A percentile compares a stretch with the other conserved stretches of the same genome.
These are phyloP conservation scores for Palythoa caribaeorum DNA, from an alignment of 92 coral and sea anemone genomes.

Conservation along the genomic window DNA sequence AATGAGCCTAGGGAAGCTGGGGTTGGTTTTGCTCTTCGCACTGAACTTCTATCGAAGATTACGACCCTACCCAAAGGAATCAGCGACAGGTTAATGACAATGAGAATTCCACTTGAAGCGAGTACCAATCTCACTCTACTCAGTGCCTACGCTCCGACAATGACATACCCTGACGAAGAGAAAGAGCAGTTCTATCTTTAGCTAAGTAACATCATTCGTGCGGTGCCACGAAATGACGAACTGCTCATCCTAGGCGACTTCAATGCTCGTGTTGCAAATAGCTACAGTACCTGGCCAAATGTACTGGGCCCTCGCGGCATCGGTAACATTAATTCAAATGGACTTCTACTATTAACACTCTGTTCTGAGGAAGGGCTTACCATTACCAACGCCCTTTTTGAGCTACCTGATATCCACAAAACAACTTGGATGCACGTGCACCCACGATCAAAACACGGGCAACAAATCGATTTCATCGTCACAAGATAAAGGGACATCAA, in stretches of 20 bases:
- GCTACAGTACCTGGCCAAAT: constrained; percentile 11
- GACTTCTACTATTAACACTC: constrained; percentile 45
- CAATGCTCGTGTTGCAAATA: constrained; percentile 46
- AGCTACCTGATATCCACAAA: constrained; percentile 8
- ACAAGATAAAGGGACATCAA: not conserved
- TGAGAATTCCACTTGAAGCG: constrained; percentile 46
- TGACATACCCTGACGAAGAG: constrained; percentile 42
- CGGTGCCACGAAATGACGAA: constrained; percentile 41
- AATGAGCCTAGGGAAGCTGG: constrained; percentile 47
- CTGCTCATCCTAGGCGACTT: constrained; percentile 46
- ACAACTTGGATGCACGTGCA: constrained; percentile 39
- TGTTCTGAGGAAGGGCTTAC: constrained; percentile 38
- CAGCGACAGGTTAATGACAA: constrained; percentile 54
- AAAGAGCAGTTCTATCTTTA: constrained; percentile 49
- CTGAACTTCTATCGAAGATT: constrained; percentile 25
- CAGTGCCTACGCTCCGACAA: constrained; percentile 57
- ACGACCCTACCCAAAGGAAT: constrained; percentile 43
- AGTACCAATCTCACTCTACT: constrained; percentile 20
- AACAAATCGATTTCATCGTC: constrained; percentile 15
- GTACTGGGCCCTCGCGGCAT: constrained; percentile 42
- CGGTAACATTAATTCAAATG: constrained; percentile 51
- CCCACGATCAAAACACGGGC: constrained; percentile 12
- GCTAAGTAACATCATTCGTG: constrained; percentile 8
- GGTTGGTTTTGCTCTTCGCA: constrained; percentile 48
- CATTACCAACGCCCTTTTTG: not conserved